These are phyloP conservation scores for Linepithema humile DNA, from an alignment of 1,140 invertebrate genomes.

Conservation along the genomic window DNA sequence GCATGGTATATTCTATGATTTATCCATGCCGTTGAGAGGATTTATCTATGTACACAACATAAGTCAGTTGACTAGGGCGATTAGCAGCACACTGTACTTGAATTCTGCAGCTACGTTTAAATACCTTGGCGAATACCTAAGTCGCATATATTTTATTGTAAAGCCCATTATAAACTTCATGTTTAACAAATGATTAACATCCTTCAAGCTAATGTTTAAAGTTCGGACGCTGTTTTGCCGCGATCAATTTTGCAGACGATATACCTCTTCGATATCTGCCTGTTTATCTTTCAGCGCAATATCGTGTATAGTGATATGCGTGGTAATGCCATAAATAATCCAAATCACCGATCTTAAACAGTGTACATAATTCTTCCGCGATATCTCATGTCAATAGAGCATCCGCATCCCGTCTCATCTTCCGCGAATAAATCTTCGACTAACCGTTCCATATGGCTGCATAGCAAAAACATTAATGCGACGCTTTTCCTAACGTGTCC, in stretches of 20 bases:
- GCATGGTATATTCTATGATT: constrained; percentile 46
- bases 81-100: constrained; percentile 41
- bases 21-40: constrained; percentile 40
- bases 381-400: background rate
- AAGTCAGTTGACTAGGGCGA: constrained; percentile 27
- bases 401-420: constrained; percentile 1
- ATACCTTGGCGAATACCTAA: constrained; percentile 4
- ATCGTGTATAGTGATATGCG: background rate
- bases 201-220: constrained; percentile 5
- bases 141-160: constrained; percentile 32
- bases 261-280: background rate
- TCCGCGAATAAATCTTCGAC: constrained; percentile 37
- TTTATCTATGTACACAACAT: constrained; percentile 5
- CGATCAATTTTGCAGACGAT: background rate
- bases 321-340: background rate
- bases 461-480: constrained; percentile 66
- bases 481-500: constrained; percentile 64
- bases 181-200: constrained; percentile 25
- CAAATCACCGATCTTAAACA: background rate
- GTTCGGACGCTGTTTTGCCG: background rate
- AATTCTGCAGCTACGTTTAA: constrained; percentile 5
- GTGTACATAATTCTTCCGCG: background rate
- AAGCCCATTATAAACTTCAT: background rate
- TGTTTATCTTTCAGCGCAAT: background rate
- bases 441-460: constrained; percentile 12